These are phyloP conservation scores for Burhinus bistriatus DNA, from an alignment of 2,113 vertebrate species.

Conservation along the genomic window DNA sequence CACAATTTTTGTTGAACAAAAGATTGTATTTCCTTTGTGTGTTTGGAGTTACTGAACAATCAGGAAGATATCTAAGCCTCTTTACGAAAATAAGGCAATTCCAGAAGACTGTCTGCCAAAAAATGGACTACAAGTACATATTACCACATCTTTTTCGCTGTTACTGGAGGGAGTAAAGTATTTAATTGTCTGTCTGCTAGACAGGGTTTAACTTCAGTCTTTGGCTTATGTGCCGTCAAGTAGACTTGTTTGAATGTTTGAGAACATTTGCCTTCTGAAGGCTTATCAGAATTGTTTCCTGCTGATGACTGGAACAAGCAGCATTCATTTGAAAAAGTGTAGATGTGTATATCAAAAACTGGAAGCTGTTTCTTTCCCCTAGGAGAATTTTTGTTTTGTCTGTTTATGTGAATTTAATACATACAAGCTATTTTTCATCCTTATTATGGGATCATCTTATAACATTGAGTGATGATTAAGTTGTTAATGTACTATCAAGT, in stretches of 20 bases:
- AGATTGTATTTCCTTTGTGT: neutral
- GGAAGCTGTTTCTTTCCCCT: neutral
- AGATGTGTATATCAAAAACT: neutral
- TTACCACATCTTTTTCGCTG: neutral
- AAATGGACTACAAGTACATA: neutral
- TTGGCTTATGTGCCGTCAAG: neutral
- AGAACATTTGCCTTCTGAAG: neutral
- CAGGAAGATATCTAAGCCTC: neutral
- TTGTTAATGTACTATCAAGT: neutral
- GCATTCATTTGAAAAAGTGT: neutral
- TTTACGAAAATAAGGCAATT: neutral
- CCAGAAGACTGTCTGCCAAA: neutral
- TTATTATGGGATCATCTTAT: neutral
- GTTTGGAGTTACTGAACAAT: neutral
- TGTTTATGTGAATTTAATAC: neutral
- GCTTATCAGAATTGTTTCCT: neutral
- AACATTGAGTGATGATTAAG: neutral
- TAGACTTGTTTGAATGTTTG: neutral
- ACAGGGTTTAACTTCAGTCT: neutral
- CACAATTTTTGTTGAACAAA: neutral
- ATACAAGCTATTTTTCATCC: neutral
- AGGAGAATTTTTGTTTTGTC: neutral
- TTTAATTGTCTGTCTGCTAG: neutral
- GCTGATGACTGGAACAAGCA: neutral
- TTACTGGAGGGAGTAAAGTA: neutral